Evolutionary conservation across 2,888 invertebrate genomes (phyloP), one percentile per base, ranked within the genome.

Genomic region (Cantharis flavilabris): DNA sequence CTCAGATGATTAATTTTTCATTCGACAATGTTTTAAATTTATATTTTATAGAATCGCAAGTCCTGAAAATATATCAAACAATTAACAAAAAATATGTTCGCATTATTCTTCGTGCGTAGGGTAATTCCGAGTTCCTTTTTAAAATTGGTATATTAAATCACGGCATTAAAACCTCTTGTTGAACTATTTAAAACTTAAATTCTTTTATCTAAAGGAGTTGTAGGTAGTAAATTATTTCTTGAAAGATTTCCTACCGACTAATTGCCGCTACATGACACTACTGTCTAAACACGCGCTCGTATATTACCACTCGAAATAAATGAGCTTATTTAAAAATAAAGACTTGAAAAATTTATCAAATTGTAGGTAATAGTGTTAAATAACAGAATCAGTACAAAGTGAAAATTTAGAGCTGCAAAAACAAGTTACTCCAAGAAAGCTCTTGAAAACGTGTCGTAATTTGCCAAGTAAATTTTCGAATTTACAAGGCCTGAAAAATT

Each of bases 241-340:
- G 82, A 84, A 84, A 84, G 83, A 86, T 86, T 85, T 85, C 85
- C 85, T 84, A 86, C 83, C 85, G 86, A 86, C 87, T 87, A 87
- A 87, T 87, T 87, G 86, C 85, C 80, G 84, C 84, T 84, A 87
- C 86, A 86, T 83, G 87, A 87, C 87, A 85, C 85, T 83, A 80
- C 86, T 86, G 87, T 87, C 87, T 86, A 87, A 87, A 87, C 86
- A 87, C 83, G 83, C 85, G 84, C 84, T 85, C 85, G 86, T 87
- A 86, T 84, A 84, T 85, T 82, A 83, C 82, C 79, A 77, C 82
- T 81, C 80, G 81, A 84, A 84, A 84, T 84, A 84, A 84, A 84
- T 83, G 80, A 78, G 73, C 70, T 63, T 63, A 28, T 76, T 79
- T 74, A 76, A 79, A 78, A 78, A 76, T 78, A 71, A 76, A 73